Evolutionary conservation across 2,113 vertebrate species (phyloP), one percentile per base, ranked within the genome.

Genomic region (Trichechus manatus): DNA sequence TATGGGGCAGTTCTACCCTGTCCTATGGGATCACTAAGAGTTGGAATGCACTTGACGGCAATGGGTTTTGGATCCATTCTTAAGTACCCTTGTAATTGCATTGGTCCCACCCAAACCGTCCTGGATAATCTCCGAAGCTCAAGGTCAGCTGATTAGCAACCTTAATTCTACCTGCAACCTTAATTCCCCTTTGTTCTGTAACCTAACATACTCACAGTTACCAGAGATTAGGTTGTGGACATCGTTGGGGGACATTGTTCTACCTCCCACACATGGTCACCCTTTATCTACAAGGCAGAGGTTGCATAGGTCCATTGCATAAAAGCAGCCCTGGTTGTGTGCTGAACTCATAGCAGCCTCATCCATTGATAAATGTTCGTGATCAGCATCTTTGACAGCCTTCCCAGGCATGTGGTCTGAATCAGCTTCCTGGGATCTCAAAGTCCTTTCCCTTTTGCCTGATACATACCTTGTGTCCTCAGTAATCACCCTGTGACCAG

Each of bases 361-460:
- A 2, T 25, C 78, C 93, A 74, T 68, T 91, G 86, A 93, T 87
- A 84, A 95, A 92, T 11, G 15, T 78, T 94, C 17, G 0, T 42
- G 85, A 77, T 72, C 86, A 56, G 39, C 39, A 42, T 95, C 36
- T 11, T 87, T 93, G 88, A 94, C 95, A 91, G 78, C 39, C 42
- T 91, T 95, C 91, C 78, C 75, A 87, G 79, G 25, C 74, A 72
- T 84, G 66, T 36, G 75, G 85, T 80, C 82, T 93, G 87, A 96
- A 50, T 86, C 64, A 63, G n/a, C 50, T 91, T 89, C 39, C 44
- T 84, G 70, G 36, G 70, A 94, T 95, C 70, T 80, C 79, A 72
- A 9, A 6, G 11, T 88, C 75, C 91, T 96, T 93, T 93, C 42
- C 92, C n/a, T 92, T 91, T 89, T 84, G 91, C 39, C 59, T 80